phyloP scores from a whole-genome alignment of 1,140 invertebrate genomes.

The Nasonia giraulti region DNA sequence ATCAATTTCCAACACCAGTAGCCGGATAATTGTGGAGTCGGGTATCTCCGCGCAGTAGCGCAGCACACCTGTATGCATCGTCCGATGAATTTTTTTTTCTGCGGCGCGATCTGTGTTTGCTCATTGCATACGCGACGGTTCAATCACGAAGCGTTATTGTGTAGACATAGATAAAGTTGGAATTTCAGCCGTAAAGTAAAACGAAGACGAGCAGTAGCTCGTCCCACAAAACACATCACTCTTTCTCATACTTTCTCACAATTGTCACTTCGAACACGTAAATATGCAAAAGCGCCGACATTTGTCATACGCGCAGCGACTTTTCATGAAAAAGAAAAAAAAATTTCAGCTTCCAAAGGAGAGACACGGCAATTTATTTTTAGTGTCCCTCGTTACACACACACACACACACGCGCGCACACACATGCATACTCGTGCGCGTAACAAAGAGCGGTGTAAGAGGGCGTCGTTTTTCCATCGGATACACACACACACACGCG shows the following conservation, averaged over 20 bases:
- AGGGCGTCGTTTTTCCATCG: slow-evolving; percentile 7
- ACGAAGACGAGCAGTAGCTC: neutral
- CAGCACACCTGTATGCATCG: too few species aligned
- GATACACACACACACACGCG: neutral
- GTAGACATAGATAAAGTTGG: too few species aligned
- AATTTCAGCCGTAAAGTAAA: too few species aligned
- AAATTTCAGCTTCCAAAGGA: neutral
- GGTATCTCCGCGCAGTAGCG: too few species aligned
- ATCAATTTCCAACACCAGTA: too few species aligned
- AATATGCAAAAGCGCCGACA: slow-evolving; percentile 45
- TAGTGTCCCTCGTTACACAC: neutral
- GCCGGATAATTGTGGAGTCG: too few species aligned
- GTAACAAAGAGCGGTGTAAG: neutral
- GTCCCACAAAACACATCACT: neutral
- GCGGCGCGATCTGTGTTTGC: too few species aligned
- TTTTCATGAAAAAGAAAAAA: neutral
- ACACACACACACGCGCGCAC: too few species aligned
- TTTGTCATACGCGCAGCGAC: neutral
- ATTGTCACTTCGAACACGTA: slow-evolving; percentile 29
- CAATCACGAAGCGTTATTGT: too few species aligned
- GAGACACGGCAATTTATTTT: neutral
- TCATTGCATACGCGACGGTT: too few species aligned
- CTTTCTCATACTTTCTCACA: neutral
- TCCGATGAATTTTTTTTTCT: too few species aligned
- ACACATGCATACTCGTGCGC: too few species aligned